These are phyloP conservation scores for Rynchops niger DNA, from an alignment of 2,113 vertebrate genomes.

Conservation along the genomic window DNA sequence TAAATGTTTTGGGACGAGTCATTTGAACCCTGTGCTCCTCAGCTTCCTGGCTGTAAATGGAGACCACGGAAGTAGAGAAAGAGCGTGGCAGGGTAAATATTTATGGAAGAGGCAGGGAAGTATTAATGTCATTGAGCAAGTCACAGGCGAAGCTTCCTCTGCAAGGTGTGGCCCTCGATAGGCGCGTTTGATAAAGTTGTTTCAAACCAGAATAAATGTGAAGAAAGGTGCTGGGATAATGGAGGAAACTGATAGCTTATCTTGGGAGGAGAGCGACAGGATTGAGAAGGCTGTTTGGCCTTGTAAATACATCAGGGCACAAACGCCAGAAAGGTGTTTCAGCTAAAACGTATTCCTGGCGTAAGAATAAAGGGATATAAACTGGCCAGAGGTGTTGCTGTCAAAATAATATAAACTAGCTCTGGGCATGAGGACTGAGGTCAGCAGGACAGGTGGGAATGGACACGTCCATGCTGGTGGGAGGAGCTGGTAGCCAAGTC, in stretches of 20 bases:
- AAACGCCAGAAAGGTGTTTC: background rate
- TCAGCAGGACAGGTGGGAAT: background rate
- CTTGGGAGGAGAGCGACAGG: background rate
- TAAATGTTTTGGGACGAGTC: background rate
- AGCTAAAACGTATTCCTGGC: background rate
- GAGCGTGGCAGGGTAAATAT: background rate
- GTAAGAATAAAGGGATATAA: background rate
- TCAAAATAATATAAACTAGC: background rate
- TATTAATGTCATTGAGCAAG: background rate
- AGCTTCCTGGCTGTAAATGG: background rate
- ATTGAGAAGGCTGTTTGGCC: background rate
- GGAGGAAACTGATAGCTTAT: background rate
- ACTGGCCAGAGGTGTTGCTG: background rate
- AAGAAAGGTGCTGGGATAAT: background rate
- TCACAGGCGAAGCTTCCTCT: background rate
- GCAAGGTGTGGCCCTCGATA: background rate
- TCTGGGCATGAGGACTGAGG: background rate
- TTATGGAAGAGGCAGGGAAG: background rate
- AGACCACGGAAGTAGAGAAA: background rate
- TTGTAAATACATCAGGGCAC: background rate
- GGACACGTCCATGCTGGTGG: fast-evolving
- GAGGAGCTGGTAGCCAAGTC: background rate
- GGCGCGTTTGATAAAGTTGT: fast-evolving
- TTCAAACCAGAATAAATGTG: background rate
- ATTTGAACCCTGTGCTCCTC: background rate